Evolutionary conservation across 2,113 vertebrate species (phyloP).

Genomic region (Scomber scombrus): DNA sequence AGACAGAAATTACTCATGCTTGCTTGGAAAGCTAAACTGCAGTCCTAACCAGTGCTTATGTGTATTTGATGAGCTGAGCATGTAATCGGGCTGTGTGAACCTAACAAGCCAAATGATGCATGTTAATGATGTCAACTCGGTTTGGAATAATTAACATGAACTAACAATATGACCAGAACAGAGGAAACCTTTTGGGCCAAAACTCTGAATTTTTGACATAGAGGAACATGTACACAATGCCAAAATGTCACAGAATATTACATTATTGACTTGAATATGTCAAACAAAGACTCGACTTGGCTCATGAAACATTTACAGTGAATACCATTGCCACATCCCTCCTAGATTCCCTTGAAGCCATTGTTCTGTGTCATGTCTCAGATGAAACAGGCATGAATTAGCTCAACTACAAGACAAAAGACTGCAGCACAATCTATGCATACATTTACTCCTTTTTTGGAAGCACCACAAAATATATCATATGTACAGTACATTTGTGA

Average conservation of each 20-base stretch:
- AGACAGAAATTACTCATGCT: constrained; percentile 15
- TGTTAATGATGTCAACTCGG: background rate
- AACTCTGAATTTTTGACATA: background rate
- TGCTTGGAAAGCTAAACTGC: background rate
- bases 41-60: background rate
- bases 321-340: background rate
- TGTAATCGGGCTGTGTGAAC: background rate
- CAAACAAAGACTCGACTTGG: background rate
- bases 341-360: constrained; percentile 4
- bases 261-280: background rate
- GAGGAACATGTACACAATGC: too few species aligned
- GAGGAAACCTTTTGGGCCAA: background rate
- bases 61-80: background rate
- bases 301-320: background rate
- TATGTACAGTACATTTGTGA: too few species aligned
- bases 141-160: background rate
- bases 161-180: background rate
- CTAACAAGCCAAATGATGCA: background rate
- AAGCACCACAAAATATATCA: background rate
- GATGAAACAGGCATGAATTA: background rate
- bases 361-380: background rate
- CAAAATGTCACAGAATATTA: background rate
- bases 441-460: constrained; percentile 4
- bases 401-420: background rate
- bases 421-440: background rate